phyloP scores from a whole-genome alignment of 2,113 vertebrate species.

The Saguinus midas region DNA sequence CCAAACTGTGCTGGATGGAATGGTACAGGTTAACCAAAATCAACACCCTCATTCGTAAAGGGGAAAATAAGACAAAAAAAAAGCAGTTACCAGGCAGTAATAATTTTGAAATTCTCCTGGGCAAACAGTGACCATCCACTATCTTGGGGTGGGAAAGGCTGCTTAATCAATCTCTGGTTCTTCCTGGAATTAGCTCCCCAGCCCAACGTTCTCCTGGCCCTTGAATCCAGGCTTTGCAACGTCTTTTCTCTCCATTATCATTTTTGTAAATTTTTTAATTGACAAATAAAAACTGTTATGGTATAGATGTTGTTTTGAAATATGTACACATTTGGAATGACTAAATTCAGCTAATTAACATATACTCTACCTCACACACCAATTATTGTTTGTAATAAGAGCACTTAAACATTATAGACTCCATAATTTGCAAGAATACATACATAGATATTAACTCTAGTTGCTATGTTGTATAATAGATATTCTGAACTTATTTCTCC shows the following conservation, averaged over 20 bases:
- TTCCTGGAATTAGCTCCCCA: background rate
- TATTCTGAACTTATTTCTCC: background rate
- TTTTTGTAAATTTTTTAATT: background rate
- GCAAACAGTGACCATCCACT: background rate
- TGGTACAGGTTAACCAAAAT: background rate
- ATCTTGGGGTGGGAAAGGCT: rapidly evolving
- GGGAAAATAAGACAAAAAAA: background rate
- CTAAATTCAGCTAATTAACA: background rate
- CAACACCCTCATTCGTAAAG: background rate
- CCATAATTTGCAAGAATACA: background rate
- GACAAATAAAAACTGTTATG: background rate
- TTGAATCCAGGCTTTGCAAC: background rate
- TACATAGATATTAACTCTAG: background rate
- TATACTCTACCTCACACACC: background rate
- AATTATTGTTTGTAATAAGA: background rate
- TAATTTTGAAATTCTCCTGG: background rate
- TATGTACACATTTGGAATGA: background rate
- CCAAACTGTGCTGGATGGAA: background rate
- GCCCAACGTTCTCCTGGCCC: background rate
- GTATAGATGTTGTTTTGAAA: background rate
- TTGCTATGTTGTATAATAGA: background rate
- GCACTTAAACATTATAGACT: background rate
- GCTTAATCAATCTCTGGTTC: background rate
- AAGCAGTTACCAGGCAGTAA: background rate
- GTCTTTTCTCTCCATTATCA: background rate